Evolutionary conservation across 2,797 vertebrate genomes (phyloP), one percentile per base, ranked within the genome.

Genomic region (Adelosebastes latens): DNA sequence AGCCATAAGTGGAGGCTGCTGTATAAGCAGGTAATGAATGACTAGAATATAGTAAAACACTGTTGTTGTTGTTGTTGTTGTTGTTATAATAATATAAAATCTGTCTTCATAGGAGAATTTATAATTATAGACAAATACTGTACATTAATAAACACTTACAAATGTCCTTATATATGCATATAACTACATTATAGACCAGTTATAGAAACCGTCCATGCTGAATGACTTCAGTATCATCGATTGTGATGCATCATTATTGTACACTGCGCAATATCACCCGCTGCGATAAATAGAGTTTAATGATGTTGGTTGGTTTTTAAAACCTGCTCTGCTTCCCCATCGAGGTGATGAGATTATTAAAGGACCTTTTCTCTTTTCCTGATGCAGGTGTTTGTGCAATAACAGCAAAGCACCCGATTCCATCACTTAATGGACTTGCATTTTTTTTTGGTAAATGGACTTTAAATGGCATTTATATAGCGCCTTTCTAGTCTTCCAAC

Each of bases 371-470:
- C 46, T n/a, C n/a, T 55, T 61, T 67, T 75, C 25, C 72, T 34
- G 67, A 56, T 46, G 76, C 56, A n/a, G 49, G 8, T 27, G 27
- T 58, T 49, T 68, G 62, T 27, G 58, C 14, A 32, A 24, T 70
- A 49, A 68, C 62, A 77, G 20, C 22, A 52, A 79, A 81, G 42
- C 80, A 80, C 69, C 81, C 81, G 77, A 83, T 31, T 71, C 42
- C 69, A 62, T 73, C 77, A 68, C 49, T 56, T 71, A 61, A 77
- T 52, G 42, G 6, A 46, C 42, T 0, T 46, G 42, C 6, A 18
- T 46, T 46, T 46, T 16, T 29, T 16, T 42, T 42, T 42, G 39
- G 39, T 42, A 16, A 42, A 42, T 42, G 39, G 39, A 42, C 39
- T 42, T 46, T 46, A 46, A 46, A 46, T 46, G 42, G 1, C 42